phyloP scores from a whole-genome alignment of 2,113 vertebrate genomes.

The Tyrannus savana region DNA sequence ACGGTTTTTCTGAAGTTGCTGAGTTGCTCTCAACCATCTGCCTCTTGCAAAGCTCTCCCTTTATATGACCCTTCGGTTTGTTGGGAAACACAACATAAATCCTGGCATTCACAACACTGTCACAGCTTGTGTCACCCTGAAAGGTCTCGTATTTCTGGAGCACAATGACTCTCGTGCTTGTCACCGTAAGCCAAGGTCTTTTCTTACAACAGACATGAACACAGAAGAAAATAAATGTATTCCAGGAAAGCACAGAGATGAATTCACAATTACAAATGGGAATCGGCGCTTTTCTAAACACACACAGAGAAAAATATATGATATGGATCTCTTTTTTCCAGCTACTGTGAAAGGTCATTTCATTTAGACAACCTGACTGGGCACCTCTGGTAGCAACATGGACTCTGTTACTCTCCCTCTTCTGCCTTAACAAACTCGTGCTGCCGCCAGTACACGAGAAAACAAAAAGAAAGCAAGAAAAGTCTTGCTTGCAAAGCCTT shows the following conservation, averaged over 20 bases:
- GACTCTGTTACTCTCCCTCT: background rate
- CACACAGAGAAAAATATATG: background rate
- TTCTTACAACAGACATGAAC: background rate
- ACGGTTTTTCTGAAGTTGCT: background rate
- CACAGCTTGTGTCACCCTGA: background rate
- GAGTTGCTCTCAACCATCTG: background rate
- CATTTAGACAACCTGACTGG: background rate
- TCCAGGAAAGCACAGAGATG: background rate
- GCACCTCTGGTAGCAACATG: background rate
- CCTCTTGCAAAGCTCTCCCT: background rate
- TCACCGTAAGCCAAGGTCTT: background rate
- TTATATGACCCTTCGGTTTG: background rate
- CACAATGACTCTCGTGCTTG: background rate
- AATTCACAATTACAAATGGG: background rate
- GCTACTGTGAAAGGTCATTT: background rate
- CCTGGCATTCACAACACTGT: background rate
- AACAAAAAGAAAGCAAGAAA: background rate
- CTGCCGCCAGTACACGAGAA: background rate
- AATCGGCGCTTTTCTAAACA: background rate
- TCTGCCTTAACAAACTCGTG: background rate
- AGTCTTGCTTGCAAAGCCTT: background rate
- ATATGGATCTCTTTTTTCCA: background rate
- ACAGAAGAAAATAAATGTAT: constrained; percentile 10
- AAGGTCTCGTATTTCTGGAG: background rate
- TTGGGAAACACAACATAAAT: background rate